Conservation (phyloP, 2,113 vertebrate genomes). For the Argyrosomus japonicus region DNA sequence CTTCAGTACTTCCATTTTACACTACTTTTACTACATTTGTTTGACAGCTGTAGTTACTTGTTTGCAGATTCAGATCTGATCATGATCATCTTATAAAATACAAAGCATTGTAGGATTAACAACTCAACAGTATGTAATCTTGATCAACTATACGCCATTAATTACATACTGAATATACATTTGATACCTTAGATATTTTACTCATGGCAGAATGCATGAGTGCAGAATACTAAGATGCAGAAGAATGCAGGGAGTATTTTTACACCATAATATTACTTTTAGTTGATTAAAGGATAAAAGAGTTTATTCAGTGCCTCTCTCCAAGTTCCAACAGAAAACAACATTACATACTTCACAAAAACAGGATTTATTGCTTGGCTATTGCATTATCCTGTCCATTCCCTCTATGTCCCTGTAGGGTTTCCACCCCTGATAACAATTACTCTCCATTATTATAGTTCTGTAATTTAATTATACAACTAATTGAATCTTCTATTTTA, state of each 20-base stretch:
- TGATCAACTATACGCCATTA: no score
- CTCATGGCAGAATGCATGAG: neutral
- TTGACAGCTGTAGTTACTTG: neutral
- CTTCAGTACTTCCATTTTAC: no score
- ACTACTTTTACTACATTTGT: neutral
- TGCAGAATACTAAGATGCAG: no score
- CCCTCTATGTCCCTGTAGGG: neutral
- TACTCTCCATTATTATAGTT: neutral
- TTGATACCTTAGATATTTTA: neutral
- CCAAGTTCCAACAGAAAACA: neutral
- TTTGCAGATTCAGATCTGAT: neutral
- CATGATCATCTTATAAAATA: neutral
- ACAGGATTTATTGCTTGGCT: neutral
- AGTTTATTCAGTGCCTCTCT: neutral
- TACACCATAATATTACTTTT: no score
- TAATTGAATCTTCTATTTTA: slow-evolving; percentile 15
- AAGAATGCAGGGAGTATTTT: neutral
- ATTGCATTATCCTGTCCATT: neutral
- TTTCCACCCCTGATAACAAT: neutral
- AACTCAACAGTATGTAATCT: neutral
- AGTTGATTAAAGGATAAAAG: neutral
- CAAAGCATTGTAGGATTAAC: neutral
- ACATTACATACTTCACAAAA: neutral
- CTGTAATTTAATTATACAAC: slow-evolving; percentile 19
- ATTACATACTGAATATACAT: no score